Percentiles rank a stretch among this genome's conserved stretches.
Conservation (phyloP, 2,888 invertebrate genomes). For the Campoplex nolae region DNA sequence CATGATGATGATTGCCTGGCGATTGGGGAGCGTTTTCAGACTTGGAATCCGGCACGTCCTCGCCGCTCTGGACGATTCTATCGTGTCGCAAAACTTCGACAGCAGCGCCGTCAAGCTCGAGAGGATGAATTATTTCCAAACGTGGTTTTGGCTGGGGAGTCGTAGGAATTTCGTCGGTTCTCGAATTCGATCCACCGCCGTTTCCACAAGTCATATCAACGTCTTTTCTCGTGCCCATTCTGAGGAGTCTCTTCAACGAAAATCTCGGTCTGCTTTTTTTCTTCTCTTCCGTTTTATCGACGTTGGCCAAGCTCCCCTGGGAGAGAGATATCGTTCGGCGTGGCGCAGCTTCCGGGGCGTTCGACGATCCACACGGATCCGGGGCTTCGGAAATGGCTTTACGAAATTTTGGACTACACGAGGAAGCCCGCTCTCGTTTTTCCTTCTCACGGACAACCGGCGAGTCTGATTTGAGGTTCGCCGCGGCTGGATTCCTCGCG, state of each 20-base stretch:
- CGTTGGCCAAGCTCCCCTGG: constrained; percentile 88
- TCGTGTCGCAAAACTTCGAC: constrained; percentile 90
- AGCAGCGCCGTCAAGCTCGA: constrained; percentile 92
- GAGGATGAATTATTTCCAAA: constrained; percentile 94
- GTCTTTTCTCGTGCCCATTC: constrained; percentile 92
- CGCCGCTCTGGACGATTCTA: constrained; percentile 81
- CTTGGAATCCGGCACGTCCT: constrained; percentile 81
- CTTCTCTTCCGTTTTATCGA: constrained; percentile 85
- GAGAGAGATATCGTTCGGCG: constrained; percentile 90
- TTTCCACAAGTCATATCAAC: constrained; percentile 85
- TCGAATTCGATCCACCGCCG: constrained; percentile 82
- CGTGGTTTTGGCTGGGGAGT: constrained; percentile 90
- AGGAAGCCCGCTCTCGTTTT: constrained; percentile 89
- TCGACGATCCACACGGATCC: constrained; percentile 71
- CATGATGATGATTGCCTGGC: constrained; percentile 71
- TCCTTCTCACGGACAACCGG: constrained; percentile 91
- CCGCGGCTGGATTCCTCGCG: constrained; percentile 86
- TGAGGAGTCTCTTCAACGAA: constrained; percentile 92
- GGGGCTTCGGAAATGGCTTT: constrained; percentile 84
- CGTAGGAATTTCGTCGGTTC: constrained; percentile 86
- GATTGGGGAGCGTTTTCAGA: constrained; percentile 71
- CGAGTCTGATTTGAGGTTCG: constrained; percentile 87
- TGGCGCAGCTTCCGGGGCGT: constrained; percentile 87
- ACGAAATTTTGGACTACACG: constrained; percentile 88
- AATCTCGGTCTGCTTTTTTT: constrained; percentile 90